Base-by-base conservation (phyloP, 2,113 vertebrate species). In the Falcunculus frontatus region DNA sequence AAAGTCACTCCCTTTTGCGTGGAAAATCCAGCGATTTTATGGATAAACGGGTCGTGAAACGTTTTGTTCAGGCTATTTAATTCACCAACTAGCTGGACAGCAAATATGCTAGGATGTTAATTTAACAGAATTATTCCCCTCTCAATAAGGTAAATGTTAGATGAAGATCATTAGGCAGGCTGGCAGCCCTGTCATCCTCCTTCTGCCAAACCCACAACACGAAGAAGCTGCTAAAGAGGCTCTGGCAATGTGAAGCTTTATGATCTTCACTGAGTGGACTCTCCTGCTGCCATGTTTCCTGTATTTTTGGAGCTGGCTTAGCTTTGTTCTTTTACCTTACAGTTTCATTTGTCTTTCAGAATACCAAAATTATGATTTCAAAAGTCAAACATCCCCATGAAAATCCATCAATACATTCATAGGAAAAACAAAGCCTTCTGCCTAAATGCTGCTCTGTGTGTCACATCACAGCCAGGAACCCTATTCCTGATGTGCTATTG, bases 51-150 rank as follows among this genome's bases (percentile, higher is more conserved):
- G 75, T 93, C 93, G 85, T 95, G 91, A 95, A 96, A 86, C 60
- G 81, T 93, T 93, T 89, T 94, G 84, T 87, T 91, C 95, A 29
- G 92, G 91, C 94, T 94, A 87, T 56, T 97, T 95, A 90, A 89
- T 96, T 96, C 94, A 90, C 96, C 95, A 97, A 52, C 84, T 95
- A 75, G 90, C 87, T 89, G 85, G 87, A 97, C 89, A 96, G 84
- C 73, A 96, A 97, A 96, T 85, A 87, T 67, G 64, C 74, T 96
- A 57, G 60, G 69, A 91, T 97, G 96, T 93, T 97, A 96, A 97
- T 96, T 92, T 92, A 93, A 95, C 77, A 93, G 65, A 95, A 96
- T 68, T 93, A 96, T 96, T 95, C 75, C 82, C 76, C 68, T 94
- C 53, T 96, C 93, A 82, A 93, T 96, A 94, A 97, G 77, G 89